Evolutionary conservation across 2,113 vertebrate species (phyloP).

Genomic region (Gadus macrocephalus): DNA sequence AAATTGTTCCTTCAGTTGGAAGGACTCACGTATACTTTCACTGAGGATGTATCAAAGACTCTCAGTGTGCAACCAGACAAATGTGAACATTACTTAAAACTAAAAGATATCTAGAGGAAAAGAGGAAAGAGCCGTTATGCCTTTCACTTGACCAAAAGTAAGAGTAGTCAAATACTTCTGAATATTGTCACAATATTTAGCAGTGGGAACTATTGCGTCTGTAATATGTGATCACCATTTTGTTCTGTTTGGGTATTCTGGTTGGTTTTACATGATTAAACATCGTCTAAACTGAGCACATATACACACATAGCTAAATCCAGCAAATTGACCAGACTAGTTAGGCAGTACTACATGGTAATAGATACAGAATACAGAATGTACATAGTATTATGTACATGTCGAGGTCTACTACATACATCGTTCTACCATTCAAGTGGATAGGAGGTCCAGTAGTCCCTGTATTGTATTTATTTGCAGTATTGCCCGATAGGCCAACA

Average conservation of each 20-base stretch:
- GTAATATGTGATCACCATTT: neutral
- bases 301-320: neutral
- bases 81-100: constrained; percentile 32
- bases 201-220: neutral
- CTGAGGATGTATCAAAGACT: constrained; percentile 45
- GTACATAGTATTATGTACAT: neutral
- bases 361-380: neutral
- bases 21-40: neutral
- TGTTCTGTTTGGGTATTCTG: neutral
- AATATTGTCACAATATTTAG: neutral
- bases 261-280: neutral
- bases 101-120: constrained; percentile 32
- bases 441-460: neutral
- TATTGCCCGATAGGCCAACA: too few species aligned
- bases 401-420: neutral
- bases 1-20: too few species aligned
- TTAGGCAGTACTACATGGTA: neutral
- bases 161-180: neutral
- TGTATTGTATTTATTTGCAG: neutral
- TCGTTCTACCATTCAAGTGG: neutral
- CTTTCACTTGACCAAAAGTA: too few species aligned
- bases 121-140: constrained; percentile 9
- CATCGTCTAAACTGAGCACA: neutral
- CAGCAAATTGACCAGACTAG: neutral
- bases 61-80: constrained; percentile 44